Base-by-base conservation (phyloP, 2,888 invertebrate species). In the Nasonia oneida region DNA sequence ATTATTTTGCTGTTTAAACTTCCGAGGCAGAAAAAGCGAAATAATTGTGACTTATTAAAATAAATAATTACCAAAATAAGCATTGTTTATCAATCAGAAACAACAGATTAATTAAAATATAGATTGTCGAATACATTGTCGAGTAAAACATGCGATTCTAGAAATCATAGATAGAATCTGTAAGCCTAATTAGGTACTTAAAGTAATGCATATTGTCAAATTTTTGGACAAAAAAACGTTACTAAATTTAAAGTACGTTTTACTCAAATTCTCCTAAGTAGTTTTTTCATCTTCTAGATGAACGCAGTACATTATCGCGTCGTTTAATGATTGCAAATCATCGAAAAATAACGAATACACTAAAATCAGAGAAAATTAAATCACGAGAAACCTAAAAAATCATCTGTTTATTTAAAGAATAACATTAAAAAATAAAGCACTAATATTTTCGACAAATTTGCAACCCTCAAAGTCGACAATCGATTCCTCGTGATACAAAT, bases 81-180 rank as follows among this genome's bases (percentile, higher is more conserved):
- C 39, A 81, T 79, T 75, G 23, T 53, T 86, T 64, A 61, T 57
- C 64, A 29, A 82, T 78, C 50, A 75, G 8, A 71, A 80, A 82
- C 23, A 84, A 80, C 53, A 42, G 23, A 42, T 83, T 80, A 64
- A 86, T 76, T 86, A 71, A 81, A 76, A 73, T 83, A 86, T 64
- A 81, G 64, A 47, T 77, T 42, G 37, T 76, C 39, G 64, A 81
- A 83, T 53, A 57, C 78, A 85, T 23, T 23, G 23, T 23, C 23
- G 70, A 71, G 33, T 79, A 74, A 83, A 74, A 47, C 53, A 53
- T 84, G 47, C 71, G n/a, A 57, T 47, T 81, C 33, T 15, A 67
- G 71, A 71, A 71, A 71, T 71, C 39, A 39, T 39, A 71, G 37
- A 71, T 10, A 61, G 6, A 61, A 61, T 23, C 8, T 61, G 10